phyloP scores from a whole-genome alignment of 2,113 vertebrate genomes.

The Nannospalax galili region DNA sequence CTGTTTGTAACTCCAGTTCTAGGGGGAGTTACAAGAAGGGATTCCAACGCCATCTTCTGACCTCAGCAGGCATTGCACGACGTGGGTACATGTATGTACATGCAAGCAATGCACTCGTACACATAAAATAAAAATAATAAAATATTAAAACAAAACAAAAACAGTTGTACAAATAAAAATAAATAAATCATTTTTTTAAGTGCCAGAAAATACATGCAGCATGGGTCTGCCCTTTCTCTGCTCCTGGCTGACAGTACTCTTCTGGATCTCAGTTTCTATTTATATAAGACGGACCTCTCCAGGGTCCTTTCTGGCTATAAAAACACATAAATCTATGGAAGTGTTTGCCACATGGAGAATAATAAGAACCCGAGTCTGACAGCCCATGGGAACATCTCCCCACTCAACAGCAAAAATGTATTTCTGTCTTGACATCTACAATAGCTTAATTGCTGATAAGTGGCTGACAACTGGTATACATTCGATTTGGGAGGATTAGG shows the following conservation, averaged over 20 bases:
- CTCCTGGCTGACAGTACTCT: not conserved
- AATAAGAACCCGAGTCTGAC: conserved; percentile 14
- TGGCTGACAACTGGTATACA: conserved; percentile 56
- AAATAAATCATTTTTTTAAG: not conserved
- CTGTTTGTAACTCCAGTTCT: too few relatives aligned
- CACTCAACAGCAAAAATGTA: conserved; percentile 47
- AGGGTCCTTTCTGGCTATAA: not conserved
- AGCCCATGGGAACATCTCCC: conserved; percentile 32
- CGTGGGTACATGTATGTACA: too few relatives aligned
- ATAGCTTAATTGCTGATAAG: conserved; percentile 62
- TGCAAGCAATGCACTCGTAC: too few relatives aligned
- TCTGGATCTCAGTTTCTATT: not conserved
- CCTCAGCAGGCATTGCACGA: too few relatives aligned
- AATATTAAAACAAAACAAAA: too few relatives aligned
- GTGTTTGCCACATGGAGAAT: not conserved
- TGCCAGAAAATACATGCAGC: not conserved
- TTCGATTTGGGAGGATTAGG: not conserved
- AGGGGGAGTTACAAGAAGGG: too few relatives aligned
- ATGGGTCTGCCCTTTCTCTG: not conserved
- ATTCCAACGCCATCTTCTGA: too few relatives aligned
- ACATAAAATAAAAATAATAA: not conserved
- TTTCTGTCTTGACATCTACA: conserved; percentile 70
- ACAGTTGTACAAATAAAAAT: too few relatives aligned
- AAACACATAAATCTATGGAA: not conserved
- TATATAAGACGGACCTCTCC: not conserved